Evolutionary conservation across 2,888 invertebrate genomes (phyloP), one percentile per base, ranked within the genome.

Genomic region (Yponomeuta sedellus): DNA sequence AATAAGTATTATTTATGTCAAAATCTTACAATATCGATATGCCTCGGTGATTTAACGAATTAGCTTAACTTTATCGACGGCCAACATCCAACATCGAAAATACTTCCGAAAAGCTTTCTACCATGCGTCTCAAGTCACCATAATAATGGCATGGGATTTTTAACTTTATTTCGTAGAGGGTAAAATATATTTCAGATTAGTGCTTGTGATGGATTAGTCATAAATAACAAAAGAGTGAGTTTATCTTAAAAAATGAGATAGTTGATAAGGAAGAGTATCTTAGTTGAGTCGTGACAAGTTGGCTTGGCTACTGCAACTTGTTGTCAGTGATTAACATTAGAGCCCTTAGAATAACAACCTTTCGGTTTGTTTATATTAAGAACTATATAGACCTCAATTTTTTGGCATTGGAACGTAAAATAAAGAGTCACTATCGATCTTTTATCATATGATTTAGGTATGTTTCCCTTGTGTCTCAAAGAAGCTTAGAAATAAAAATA

Each of bases 241-340:
- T 83, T 86, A 86, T 86, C 86, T 85, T 75, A 77, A 75, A 82
- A 85, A 85, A 85, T 83, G 79, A 81, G 86, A 86, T 86, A 81
- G 72, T 66, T 81, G 88, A 88, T 87, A 85, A 80, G 74, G 71
- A 74, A 75, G 71, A 72, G 71, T 73, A 72, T 73, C 69, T 67
- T 61, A 52, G 40, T 66, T 44, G 67, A 68, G 68, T 66, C 20
- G 22, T 10, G 5, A 19, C 10, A 22, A 22, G 3, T 8, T 6
- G 22, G 11, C n/a, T 63, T 63, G 63, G 44, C 22, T 28, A 44
- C 40, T 63, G 19, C n/a, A n/a, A 19, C 10, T 34, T 34, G 34
- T 8, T 5, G 10, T 22, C 58, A 12, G 11, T 20, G 5, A 10
- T 59, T n/a, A n/a, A n/a, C n/a, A n/a, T n/a, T n/a, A n/a, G n/a